phyloP scores from a whole-genome alignment of 2,888 invertebrate genomes.

The Eristalinus aeneus region DNA sequence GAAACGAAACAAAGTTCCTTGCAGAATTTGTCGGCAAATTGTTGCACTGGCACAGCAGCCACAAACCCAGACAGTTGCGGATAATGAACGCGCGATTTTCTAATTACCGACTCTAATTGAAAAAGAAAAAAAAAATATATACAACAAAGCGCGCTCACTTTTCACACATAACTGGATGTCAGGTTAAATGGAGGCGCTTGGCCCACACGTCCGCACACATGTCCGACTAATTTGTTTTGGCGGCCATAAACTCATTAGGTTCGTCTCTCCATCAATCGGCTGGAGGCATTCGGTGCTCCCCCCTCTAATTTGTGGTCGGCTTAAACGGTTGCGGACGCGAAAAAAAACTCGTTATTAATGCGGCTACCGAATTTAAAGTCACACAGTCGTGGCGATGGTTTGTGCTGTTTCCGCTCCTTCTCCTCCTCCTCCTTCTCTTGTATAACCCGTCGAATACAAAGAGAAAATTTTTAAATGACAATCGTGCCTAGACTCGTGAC shows the following conservation, averaged over 20 bases:
- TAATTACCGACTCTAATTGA: constrained; percentile 59
- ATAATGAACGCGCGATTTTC: constrained; percentile 59
- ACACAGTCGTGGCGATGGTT: neutral
- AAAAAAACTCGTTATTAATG: neutral
- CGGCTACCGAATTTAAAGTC: constrained; percentile 34
- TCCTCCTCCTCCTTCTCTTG: neutral
- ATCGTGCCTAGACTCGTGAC: constrained; percentile 56
- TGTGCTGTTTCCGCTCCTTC: no score
- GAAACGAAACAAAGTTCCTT: neutral
- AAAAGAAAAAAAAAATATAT: constrained; percentile 1
- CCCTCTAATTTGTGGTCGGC: constrained; percentile 16
- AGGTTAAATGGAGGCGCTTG: constrained; percentile 19
- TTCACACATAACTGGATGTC: constrained; percentile 17
- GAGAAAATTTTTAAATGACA: constrained; percentile 60
- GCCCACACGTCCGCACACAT: neutral
- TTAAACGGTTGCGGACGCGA: constrained; percentile 19
- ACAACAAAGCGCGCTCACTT: neutral
- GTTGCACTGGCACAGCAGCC: neutral
- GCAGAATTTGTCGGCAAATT: neutral
- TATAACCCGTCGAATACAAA: neutral
- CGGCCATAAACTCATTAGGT: constrained; percentile 53
- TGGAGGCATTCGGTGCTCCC: neutral
- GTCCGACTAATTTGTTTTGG: constrained; percentile 29
- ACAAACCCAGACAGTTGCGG: neutral
- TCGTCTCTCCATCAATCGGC: neutral